Conservation (phyloP, 2,888 invertebrate genomes). For the Thereva unica region DNA sequence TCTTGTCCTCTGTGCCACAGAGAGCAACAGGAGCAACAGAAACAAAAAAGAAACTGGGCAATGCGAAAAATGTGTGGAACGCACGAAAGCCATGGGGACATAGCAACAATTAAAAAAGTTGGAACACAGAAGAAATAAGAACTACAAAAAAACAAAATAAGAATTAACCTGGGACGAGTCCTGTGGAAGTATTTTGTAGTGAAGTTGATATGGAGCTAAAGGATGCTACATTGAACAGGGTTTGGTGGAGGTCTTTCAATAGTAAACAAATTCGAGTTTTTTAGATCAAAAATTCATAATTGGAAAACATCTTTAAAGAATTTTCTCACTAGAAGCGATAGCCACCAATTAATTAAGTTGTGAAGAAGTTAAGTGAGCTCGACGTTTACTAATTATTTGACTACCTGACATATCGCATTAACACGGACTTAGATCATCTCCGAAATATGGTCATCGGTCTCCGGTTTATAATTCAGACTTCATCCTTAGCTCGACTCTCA, state of each 20-base stretch:
- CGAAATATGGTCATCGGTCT: constrained; percentile 18
- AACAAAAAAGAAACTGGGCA: background rate
- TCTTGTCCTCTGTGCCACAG: too few species aligned
- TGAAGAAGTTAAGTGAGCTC: constrained; percentile 36
- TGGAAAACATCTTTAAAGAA: too few species aligned
- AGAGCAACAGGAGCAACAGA: too few species aligned
- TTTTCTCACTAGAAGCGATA: too few species aligned
- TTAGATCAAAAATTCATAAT: too few species aligned
- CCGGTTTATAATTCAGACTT: background rate
- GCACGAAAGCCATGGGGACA: constrained; percentile 37
- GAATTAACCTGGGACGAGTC: too few species aligned
- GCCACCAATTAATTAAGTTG: constrained; percentile 35
- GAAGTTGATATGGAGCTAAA: too few species aligned
- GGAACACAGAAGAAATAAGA: background rate
- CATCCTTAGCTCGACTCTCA: constrained; percentile 11
- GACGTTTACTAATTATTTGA: constrained; percentile 38
- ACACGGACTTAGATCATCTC: constrained; percentile 24
- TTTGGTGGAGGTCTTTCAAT: too few species aligned
- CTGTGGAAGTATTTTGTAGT: too few species aligned
- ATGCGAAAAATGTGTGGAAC: constrained; percentile 40
- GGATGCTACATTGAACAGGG: too few species aligned
- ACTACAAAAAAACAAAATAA: too few species aligned
- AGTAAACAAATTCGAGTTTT: too few species aligned
- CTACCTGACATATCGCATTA: constrained; percentile 39
- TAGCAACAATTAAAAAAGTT: constrained; percentile 40